Evolutionary conservation across 92 coral and sea anemone species (phyloP).

Genomic region (Phenganax stokvisi): DNA sequence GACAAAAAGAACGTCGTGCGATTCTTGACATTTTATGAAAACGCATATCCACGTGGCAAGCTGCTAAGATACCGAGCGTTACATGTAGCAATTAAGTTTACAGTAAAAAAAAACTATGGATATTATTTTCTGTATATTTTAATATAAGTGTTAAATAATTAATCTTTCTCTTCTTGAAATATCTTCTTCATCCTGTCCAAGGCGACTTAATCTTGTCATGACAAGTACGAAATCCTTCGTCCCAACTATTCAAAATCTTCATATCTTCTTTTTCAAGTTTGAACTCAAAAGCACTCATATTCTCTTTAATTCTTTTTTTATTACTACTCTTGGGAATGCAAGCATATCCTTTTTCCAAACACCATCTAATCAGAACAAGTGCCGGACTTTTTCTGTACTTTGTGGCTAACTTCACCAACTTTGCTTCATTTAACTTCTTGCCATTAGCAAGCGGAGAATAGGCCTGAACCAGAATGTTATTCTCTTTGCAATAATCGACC

Average conservation of each 20-base stretch:
- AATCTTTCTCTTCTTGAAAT: neutral
- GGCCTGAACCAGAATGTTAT: constrained; percentile 74
- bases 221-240: constrained; percentile 84
- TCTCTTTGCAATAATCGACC: constrained; percentile 61
- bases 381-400: constrained; percentile 62
- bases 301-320: constrained; percentile 64
- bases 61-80: neutral
- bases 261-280: constrained; percentile 52
- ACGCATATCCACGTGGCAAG: neutral
- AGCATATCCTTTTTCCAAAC: constrained; percentile 72
- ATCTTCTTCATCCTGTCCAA: constrained; percentile 61
- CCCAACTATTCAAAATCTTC: constrained; percentile 66
- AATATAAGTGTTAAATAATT: too few relatives aligned
- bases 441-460: constrained; percentile 93
- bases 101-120: neutral
- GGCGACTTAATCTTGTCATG: constrained; percentile 69
- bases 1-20: neutral
- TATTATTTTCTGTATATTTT: neutral
- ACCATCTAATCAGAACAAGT: constrained; percentile 74
- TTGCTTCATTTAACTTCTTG: constrained; percentile 61
- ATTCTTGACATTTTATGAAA: constrained; percentile 3
- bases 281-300: constrained; percentile 77
- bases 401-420: constrained; percentile 49
- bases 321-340: constrained; percentile 84
- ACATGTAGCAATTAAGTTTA: neutral